Conservation (phyloP, 2,888 invertebrate species). For the Amaurobius ferox region DNA sequence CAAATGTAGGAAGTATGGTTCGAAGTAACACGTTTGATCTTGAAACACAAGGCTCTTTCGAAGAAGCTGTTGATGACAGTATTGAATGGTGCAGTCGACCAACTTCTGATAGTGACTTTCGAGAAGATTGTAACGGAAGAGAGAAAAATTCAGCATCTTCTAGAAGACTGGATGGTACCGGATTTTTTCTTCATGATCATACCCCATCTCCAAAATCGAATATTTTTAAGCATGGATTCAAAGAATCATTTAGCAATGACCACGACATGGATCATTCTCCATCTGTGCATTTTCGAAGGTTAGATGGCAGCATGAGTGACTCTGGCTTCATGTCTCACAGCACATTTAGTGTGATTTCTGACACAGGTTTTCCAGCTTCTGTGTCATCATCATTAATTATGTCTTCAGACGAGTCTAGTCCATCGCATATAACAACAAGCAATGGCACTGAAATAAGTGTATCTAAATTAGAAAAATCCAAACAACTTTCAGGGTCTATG, state of each 20-base stretch:
- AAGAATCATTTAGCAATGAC: slow-evolving; percentile 38
- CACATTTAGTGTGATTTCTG: slow-evolving; percentile 64
- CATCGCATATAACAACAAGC: slow-evolving; percentile 15
- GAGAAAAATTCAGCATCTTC: slow-evolving; percentile 12
- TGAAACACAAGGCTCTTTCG: slow-evolving; percentile 66
- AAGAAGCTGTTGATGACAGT: slow-evolving; percentile 63
- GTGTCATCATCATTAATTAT: slow-evolving; percentile 62
- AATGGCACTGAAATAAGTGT: slow-evolving; percentile 19
- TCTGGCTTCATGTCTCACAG: slow-evolving; percentile 72
- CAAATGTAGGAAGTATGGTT: slow-evolving; percentile 69
- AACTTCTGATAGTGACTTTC: slow-evolving; percentile 2
- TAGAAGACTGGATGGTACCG: slow-evolving; percentile 34
- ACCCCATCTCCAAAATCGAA: slow-evolving; percentile 64
- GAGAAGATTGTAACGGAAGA: neutral
- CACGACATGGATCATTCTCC: slow-evolving; percentile 26
- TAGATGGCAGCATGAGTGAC: slow-evolving; percentile 71
- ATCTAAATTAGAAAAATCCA: slow-evolving; percentile 32
- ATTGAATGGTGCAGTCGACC: slow-evolving; percentile 33
- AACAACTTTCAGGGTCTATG: slow-evolving; percentile 62
- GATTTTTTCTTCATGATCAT: slow-evolving; percentile 64
- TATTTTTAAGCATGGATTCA: slow-evolving; percentile 47
- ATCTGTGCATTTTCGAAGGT: slow-evolving; percentile 52
- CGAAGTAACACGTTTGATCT: slow-evolving; percentile 73
- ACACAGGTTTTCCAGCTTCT: slow-evolving; percentile 54
- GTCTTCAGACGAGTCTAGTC: slow-evolving; percentile 55